These are phyloP conservation scores for Diploscapter pachys DNA, from an alignment of 1,140 invertebrate species.

Conservation along the genomic window DNA sequence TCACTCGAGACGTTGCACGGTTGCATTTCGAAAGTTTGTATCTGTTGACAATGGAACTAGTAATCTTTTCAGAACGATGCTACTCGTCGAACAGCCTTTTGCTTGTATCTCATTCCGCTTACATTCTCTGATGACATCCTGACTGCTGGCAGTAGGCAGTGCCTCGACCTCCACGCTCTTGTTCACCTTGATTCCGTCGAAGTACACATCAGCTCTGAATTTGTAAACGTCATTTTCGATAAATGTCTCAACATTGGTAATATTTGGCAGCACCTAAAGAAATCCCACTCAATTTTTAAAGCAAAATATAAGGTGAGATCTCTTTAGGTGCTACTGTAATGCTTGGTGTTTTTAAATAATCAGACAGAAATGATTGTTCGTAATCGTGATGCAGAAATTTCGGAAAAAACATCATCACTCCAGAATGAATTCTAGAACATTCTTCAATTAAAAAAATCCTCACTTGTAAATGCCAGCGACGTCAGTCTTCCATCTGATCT, in stretches of 20 bases:
- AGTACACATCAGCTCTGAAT: no score
- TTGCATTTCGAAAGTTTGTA: no score
- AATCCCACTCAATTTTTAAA: not conserved
- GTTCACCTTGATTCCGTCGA: no score
- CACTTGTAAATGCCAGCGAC: constrained; percentile 19
- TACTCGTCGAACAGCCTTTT: no score
- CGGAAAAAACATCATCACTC: not conserved
- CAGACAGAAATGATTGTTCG: not conserved
- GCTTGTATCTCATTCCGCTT: no score
- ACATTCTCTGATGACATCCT: no score
- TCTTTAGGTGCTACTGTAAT: not conserved
- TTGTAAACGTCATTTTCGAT: no score
- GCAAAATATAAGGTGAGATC: not conserved
- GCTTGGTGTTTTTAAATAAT: not conserved
- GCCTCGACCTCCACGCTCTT: no score
- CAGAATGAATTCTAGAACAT: not conserved
- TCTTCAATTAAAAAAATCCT: constrained; percentile 9
- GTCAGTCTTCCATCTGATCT: constrained; percentile 14
- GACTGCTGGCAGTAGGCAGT: no score
- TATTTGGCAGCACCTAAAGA: not conserved
- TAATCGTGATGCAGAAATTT: not conserved
- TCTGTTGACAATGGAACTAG: no score
- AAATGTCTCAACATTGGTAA: not conserved
- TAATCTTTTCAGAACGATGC: no score
- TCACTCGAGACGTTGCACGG: no score